Evolutionary conservation across 2,888 invertebrate species (phyloP).

Genomic region (Drosophila quasianomalipes): DNA sequence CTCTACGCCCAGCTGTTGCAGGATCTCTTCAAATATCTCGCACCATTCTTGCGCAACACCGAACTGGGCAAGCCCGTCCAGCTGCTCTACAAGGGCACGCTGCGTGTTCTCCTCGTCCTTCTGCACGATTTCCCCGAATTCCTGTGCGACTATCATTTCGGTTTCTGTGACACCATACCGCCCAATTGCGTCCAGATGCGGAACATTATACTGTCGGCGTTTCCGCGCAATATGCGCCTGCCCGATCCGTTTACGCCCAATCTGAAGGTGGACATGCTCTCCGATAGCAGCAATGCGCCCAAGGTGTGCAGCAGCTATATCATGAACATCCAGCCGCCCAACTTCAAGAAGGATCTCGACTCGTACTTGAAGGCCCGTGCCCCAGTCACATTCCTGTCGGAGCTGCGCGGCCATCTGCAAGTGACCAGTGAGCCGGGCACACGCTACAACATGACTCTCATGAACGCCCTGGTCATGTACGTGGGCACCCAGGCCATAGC

Average conservation of each 20-base stretch:
- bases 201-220: conserved; percentile 98
- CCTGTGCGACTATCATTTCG: conserved; percentile 99
- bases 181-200: conserved; percentile 99
- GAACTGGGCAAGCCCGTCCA: conserved; percentile 97
- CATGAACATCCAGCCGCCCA: conserved; percentile 93
- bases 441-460: conserved; percentile 96
- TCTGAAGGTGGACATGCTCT: conserved; percentile 95
- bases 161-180: conserved; percentile 99
- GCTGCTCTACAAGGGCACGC: conserved; percentile 97
- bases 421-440: conserved; percentile 95
- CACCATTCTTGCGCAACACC: conserved; percentile 98
- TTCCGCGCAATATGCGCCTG: conserved; percentile 98
- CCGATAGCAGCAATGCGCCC: conserved; percentile 95
- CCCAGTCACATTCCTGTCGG: conserved; percentile 97
- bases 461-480: conserved; percentile 98
- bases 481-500: conserved; percentile 98
- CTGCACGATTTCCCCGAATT: conserved; percentile 99
- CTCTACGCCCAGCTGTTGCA: conserved; percentile 98
- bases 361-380: conserved; percentile 97
- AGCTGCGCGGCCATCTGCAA: conserved; percentile 95
- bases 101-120: conserved; percentile 96
- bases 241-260: conserved; percentile 99
- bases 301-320: conserved; percentile 95
- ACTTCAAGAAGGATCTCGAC: conserved; percentile 98
- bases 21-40: conserved; percentile 98